Conservation (phyloP, 2,113 vertebrate genomes). For the Callipepla californica region DNA sequence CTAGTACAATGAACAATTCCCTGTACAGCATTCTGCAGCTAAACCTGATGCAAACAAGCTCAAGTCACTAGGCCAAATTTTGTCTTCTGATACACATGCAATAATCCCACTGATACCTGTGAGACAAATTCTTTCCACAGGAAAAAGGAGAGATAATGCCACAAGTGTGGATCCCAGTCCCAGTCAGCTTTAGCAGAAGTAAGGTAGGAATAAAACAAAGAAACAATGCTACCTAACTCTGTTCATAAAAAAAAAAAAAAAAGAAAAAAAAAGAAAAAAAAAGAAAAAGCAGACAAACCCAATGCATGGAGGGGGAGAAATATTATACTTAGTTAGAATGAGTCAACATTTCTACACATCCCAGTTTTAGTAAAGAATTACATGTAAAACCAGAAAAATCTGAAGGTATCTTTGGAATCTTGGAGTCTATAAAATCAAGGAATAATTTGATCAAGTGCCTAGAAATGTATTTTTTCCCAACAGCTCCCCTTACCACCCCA, state of each 20-base stretch:
- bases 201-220: not conserved
- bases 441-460: not conserved
- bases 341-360: not conserved
- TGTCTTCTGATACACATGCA: not conserved
- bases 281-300: not conserved
- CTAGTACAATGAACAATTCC: constrained; percentile 20
- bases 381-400: not conserved
- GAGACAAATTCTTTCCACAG: not conserved
- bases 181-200: not conserved
- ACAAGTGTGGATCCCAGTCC: not conserved
- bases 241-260: not conserved
- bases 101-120: not conserved
- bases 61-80: not conserved
- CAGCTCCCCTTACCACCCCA: not conserved
- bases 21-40: not conserved
- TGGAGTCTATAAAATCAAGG: not conserved
- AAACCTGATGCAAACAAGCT: constrained; percentile 12
- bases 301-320: not conserved
- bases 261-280: not conserved
- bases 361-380: not conserved
- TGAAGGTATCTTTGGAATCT: not conserved
- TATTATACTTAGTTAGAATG: not conserved
- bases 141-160: not conserved
- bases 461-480: not conserved
- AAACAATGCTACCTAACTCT: not conserved